phyloP scores from a whole-genome alignment of 2,113 vertebrate species.

The Puntigrus tetrazona region DNA sequence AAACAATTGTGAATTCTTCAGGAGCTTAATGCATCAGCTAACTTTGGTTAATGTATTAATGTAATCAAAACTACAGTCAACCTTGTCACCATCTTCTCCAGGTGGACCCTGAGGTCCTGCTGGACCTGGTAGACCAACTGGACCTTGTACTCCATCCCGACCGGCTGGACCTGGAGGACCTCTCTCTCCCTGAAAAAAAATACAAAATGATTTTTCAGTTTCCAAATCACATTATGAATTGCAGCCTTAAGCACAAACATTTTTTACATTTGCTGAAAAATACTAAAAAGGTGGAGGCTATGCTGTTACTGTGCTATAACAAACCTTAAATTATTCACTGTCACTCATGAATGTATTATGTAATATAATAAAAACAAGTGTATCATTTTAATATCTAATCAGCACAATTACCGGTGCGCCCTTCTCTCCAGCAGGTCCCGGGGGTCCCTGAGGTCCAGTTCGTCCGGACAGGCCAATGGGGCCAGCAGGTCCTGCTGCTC shows the following conservation, averaged over 20 bases:
- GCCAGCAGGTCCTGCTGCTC: conserved; percentile 88
- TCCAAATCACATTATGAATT: background rate
- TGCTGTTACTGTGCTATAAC: background rate
- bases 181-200: conserved; percentile 87
- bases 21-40: background rate
- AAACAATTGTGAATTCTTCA: background rate
- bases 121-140: conserved; percentile 93
- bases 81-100: conserved; percentile 98
- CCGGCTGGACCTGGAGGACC: conserved; percentile 94
- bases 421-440: conserved; percentile 94
- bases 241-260: background rate
- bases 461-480: conserved; percentile 92
- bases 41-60: background rate
- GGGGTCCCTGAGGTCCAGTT: conserved; percentile 91
- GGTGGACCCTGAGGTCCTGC: conserved; percentile 94
- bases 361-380: conserved; percentile 33
- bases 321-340: background rate
- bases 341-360: background rate
- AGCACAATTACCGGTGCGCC: conserved; percentile 88
- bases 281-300: background rate
- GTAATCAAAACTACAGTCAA: conserved; percentile 56
- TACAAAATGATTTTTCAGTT: background rate
- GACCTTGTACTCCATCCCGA: conserved; percentile 93
- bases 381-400: background rate
- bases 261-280: background rate